Evolutionary conservation across 2,888 invertebrate genomes (phyloP).

Genomic region (Apamea monoglypha): DNA sequence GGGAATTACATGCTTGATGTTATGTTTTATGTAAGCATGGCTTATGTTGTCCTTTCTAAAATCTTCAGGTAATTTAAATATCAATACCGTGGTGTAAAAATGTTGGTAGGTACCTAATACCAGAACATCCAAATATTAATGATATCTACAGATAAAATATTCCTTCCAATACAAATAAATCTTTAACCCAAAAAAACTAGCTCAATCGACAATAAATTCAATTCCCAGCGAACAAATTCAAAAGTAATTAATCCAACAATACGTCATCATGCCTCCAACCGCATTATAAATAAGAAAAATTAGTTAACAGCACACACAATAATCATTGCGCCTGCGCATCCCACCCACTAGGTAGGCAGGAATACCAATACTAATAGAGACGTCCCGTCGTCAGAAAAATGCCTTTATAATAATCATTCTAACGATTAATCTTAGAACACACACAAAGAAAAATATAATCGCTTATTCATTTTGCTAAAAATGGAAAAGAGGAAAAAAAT

Average conservation of each 20-base stretch:
- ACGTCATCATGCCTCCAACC: conserved; percentile 65
- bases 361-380: conserved; percentile 83
- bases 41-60: too few relatives aligned
- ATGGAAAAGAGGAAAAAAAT: conserved; percentile 67
- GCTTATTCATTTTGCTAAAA: conserved; percentile 87
- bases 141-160: neutral
- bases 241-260: conserved; percentile 73
- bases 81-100: too few relatives aligned
- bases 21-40: too few relatives aligned
- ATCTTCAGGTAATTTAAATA: neutral
- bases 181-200: conserved; percentile 8
- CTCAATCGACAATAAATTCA: conserved; percentile 33
- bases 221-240: conserved; percentile 62
- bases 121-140: neutral
- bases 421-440: conserved; percentile 86
- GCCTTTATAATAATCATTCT: conserved; percentile 76
- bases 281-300: conserved; percentile 67
- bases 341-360: conserved; percentile 79
- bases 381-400: conserved; percentile 78
- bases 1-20: too few relatives aligned
- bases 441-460: conserved; percentile 82
- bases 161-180: conserved; percentile 22
- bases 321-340: conserved; percentile 78
- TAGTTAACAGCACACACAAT: conserved; percentile 76
- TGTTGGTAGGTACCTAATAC: neutral